These are phyloP conservation scores for Limanda limanda DNA, from an alignment of 2,113 vertebrate species.

Conservation along the genomic window DNA sequence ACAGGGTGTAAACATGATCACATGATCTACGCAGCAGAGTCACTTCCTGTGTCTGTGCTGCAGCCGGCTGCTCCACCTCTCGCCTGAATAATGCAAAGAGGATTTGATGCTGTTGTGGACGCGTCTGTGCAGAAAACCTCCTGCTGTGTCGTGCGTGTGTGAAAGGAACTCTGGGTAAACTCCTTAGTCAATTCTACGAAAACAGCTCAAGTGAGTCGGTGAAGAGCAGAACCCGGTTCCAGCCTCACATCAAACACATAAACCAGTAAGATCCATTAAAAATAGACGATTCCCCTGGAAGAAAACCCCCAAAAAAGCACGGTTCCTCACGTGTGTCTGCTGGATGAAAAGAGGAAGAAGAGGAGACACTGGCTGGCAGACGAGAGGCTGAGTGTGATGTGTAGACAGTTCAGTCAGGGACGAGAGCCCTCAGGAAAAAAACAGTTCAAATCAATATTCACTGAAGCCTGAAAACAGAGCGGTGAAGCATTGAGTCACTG, in stretches of 20 bases:
- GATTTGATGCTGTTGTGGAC: no score
- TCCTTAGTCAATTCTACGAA: no score
- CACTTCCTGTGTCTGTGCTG: no score
- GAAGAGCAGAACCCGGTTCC: neutral
- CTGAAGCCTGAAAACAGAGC: neutral
- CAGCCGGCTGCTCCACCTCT: no score
- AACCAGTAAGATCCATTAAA: neutral
- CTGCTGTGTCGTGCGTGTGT: no score
- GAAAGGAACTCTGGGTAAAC: no score
- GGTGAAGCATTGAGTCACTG: neutral
- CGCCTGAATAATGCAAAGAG: no score
- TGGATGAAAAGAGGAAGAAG: slow-evolving; percentile 20
- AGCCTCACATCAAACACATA: neutral
- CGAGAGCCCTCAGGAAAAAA: neutral
- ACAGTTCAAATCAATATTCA: neutral
- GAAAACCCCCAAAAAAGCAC: neutral
- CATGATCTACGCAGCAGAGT: no score
- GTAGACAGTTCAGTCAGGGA: neutral
- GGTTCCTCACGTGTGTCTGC: neutral
- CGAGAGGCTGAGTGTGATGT: neutral
- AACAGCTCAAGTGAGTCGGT: neutral
- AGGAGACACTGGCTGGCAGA: neutral
- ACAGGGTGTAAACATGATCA: no score
- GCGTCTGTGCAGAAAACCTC: no score
- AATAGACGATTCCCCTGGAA: neutral